These are phyloP conservation scores for Isotomurus palustris DNA, from an alignment of 2,888 invertebrate genomes.

Conservation along the genomic window DNA sequence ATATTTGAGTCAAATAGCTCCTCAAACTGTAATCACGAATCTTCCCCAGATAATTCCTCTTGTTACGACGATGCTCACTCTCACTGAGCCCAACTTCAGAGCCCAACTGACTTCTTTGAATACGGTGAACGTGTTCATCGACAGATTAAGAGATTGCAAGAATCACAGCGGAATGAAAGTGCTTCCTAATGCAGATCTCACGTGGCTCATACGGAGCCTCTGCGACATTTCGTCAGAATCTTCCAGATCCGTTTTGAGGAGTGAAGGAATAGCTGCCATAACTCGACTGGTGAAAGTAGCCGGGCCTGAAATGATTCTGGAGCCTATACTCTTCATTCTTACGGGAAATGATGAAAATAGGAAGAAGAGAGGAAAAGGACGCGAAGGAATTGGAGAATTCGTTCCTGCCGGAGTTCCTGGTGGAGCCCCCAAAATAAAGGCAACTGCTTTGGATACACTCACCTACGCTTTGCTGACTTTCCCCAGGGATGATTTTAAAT, in stretches of 20 bases:
- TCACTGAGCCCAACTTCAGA: conserved; percentile 38
- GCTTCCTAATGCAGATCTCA: conserved; percentile 40
- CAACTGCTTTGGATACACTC: conserved; percentile 63
- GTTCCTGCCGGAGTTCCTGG: conserved; percentile 27
- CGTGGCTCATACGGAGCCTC: conserved; percentile 39
- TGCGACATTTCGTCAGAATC: conserved; percentile 41
- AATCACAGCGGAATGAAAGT: conserved; percentile 27
- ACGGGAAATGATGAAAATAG: conserved; percentile 31
- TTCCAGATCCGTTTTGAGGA: conserved; percentile 36
- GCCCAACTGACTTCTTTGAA: conserved; percentile 38
- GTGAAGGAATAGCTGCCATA: conserved; percentile 38
- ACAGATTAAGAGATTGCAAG: conserved; percentile 38
- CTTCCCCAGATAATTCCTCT: conserved; percentile 40
- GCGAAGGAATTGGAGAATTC: conserved; percentile 17
- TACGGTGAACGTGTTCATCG: conserved; percentile 34
- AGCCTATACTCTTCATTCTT: conserved; percentile 37
- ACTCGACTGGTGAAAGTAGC: conserved; percentile 40
- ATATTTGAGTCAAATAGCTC: conserved; percentile 32
- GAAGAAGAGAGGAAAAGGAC: conserved; percentile 12
- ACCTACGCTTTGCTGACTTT: conserved; percentile 73
- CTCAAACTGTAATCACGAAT: conserved; percentile 36
- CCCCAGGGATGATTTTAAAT: conserved; percentile 69
- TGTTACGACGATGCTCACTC: conserved; percentile 36
- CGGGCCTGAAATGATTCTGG: conserved; percentile 40
- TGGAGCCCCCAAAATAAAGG: conserved; percentile 36